Conservation (phyloP, 1,140 invertebrate species). For the Pollicipes pollicipes region DNA sequence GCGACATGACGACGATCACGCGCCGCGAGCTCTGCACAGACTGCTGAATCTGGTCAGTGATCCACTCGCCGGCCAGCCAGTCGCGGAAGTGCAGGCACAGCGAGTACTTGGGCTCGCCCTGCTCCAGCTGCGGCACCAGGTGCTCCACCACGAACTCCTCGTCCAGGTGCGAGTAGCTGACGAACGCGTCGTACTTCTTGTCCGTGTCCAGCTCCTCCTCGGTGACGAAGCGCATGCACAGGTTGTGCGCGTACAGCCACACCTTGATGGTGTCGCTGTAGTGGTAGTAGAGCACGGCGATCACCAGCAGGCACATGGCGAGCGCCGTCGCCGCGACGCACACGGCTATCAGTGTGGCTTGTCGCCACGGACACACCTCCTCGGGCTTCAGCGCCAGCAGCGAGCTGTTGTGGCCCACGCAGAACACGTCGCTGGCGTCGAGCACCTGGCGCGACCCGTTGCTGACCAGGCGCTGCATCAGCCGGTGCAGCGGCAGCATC, state of each 20-base stretch:
- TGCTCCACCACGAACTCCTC: constrained; percentile 46
- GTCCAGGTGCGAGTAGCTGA: constrained; percentile 65
- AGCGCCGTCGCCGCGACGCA: constrained; percentile 11
- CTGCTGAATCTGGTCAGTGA: constrained; percentile 55
- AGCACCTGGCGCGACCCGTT: constrained; percentile 1
- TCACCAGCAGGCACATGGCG: constrained; percentile 16
- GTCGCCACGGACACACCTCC: constrained; percentile 11
- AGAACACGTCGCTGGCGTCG: constrained; percentile 9
- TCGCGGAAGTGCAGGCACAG: constrained; percentile 62
- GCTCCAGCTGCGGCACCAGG: constrained; percentile 42
- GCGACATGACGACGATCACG: constrained; percentile 64
- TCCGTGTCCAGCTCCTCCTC: constrained; percentile 55
- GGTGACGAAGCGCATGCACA: constrained; percentile 43
- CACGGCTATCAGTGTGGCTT: constrained; percentile 17
- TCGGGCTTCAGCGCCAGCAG: constrained; percentile 11
- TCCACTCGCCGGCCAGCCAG: constrained; percentile 49
- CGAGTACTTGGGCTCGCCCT: constrained; percentile 25
- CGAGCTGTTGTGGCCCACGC: not conserved
- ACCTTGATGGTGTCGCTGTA: constrained; percentile 25
- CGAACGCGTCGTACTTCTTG: constrained; percentile 66
- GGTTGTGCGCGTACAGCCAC: constrained; percentile 45
- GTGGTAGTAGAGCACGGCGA: constrained; percentile 14
- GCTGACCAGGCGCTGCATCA: constrained; percentile 28
- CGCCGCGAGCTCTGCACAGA: constrained; percentile 58
- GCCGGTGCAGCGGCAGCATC: constrained; percentile 32